Evolutionary conservation across 1,140 invertebrate genomes (phyloP), one percentile per base, ranked within the genome.

Genomic region (Anastrepha obliqua): DNA sequence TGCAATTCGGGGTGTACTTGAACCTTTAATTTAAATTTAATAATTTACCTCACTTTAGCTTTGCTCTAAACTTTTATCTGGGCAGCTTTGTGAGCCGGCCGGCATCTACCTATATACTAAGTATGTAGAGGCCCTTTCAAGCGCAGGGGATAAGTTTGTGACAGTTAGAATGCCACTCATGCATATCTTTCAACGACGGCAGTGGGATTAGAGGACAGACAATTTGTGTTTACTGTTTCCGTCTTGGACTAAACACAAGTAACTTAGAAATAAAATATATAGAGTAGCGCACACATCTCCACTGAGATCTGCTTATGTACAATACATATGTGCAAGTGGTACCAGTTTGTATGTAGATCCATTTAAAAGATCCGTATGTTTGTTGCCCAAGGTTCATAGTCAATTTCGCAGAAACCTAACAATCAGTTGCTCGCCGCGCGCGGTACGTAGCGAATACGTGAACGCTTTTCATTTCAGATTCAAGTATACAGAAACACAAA

Each of bases 361-460:
- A 20, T 74, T 47, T 13, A 42, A 74, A 42, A 74, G 39, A 74
- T 74, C 44, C 44, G 42, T n/a, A 47, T 74, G 70, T 29, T 55
- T 51, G 74, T 42, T 20, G 51, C n/a, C 13, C 9, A 55, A 9
- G 74, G 47, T 55, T 20, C 47, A 29, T 20, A 20, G 47, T 1
- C 74, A 20, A n/a, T 17, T 55, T 55, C 74, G 47, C 51, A 81
- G 74, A 81, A 81, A 55, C 74, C 74, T 20, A 13, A 81, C 47
- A 81, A 55, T 81, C 47, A 81, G 74, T 81, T 29, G 74, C 47
- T 81, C n/a, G 74, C 74, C 74, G 44, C 47, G 74, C 47, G 17
- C 74, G n/a, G 17, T 4, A 81, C 47, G 9, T 8, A 55, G 47
- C 74, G 55, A 81, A 81, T 47, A 81, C 74, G 44, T 42, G 47